phyloP scores from a whole-genome alignment of 23 tunicate genomes.

The Botrylloides violaceus region DNA sequence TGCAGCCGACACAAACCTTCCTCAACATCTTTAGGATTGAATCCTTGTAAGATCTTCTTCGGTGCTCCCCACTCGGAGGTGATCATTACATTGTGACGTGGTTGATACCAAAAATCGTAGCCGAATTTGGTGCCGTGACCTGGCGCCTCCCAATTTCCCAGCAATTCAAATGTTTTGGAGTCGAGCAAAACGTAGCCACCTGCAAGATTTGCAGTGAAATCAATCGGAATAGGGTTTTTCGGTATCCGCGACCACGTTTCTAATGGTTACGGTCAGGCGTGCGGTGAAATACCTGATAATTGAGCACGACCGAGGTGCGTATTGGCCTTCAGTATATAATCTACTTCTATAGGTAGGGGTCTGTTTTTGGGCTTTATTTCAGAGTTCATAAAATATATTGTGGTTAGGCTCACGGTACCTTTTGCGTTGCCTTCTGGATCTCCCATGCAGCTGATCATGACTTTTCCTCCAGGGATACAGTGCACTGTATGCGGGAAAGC shows the following conservation, averaged over 20 bases:
- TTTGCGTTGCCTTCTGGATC: conserved; percentile 80
- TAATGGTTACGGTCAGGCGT: too few species aligned
- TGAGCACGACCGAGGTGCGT: too few species aligned
- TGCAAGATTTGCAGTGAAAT: too few species aligned
- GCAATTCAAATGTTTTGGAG: conserved; percentile 49
- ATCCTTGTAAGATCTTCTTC: conserved; percentile 35
- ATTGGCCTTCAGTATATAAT: too few species aligned
- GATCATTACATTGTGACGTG: conserved; percentile 74
- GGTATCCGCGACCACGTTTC: too few species aligned
- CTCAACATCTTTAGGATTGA: conserved; percentile 43
- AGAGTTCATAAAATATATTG: too few species aligned
- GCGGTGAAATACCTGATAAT: too few species aligned
- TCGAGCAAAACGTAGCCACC: conserved; percentile 61
- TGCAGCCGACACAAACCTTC: conserved; percentile 49
- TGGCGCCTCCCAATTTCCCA: conserved; percentile 52
- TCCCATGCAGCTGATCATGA: conserved; percentile 83
- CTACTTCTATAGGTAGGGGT: too few species aligned
- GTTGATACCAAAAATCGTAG: conserved; percentile 78
- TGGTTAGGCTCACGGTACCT: too few species aligned
- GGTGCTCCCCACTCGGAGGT: conserved; percentile 76
- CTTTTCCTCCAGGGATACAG: conserved; percentile 80
- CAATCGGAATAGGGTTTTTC: too few species aligned
- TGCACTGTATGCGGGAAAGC: conserved; percentile 85
- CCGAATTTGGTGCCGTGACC: conserved; percentile 59
- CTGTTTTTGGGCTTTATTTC: too few species aligned